Conservation (phyloP, 2,113 vertebrate genomes). For the Chloropsis hardwickii region DNA sequence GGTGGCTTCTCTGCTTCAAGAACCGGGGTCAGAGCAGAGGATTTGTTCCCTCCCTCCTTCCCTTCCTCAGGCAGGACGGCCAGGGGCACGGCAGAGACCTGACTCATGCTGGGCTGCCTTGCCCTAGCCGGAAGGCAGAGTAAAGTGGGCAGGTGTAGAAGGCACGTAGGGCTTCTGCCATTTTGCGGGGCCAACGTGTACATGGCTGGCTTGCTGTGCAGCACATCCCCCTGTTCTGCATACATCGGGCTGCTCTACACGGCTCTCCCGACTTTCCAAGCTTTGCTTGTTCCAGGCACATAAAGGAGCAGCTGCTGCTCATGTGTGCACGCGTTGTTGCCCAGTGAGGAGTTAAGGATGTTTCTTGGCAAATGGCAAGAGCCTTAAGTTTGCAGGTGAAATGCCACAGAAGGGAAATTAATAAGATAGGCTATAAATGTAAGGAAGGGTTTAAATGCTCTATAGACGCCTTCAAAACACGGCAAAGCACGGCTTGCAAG, state of each 20-base stretch:
- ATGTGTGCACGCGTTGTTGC: not conserved
- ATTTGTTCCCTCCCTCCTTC: not conserved
- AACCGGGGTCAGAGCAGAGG: not conserved
- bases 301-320: conserved; percentile 57
- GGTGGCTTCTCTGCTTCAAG: not conserved
- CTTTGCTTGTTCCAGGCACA: conserved; percentile 44
- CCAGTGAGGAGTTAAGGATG: conserved; percentile 30
- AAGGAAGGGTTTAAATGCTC: not conserved
- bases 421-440: not conserved
- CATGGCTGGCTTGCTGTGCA: not conserved
- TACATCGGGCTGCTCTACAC: not conserved
- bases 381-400: conserved; percentile 43
- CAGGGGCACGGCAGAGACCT: not conserved
- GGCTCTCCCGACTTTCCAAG: not conserved
- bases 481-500: not conserved
- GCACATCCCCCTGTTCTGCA: not conserved
- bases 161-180: not conserved
- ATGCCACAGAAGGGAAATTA: not conserved
- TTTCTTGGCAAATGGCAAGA: conserved; percentile 30
- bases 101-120: not conserved
- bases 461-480: not conserved
- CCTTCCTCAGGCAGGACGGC: not conserved
- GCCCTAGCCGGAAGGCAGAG: not conserved
- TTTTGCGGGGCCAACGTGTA: not conserved
- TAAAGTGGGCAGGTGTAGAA: not conserved